Evolutionary conservation across 2,888 invertebrate species (phyloP), one percentile per base, ranked within the genome.

Genomic region (Yponomeuta evonymella): DNA sequence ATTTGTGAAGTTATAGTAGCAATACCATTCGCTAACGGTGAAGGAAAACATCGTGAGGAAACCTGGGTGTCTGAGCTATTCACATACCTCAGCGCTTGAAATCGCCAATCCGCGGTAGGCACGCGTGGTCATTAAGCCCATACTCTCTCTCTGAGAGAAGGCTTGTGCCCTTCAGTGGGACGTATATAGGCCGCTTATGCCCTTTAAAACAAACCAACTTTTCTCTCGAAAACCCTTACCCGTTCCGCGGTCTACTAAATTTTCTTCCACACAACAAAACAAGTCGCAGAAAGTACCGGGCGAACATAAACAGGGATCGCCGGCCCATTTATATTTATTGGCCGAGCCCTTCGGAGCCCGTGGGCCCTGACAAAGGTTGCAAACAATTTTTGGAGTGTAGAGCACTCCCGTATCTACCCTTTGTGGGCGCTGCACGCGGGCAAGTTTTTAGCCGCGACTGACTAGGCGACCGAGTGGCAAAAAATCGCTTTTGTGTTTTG

Each of bases 281-380:
- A 68, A 68, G 68, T 68, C 68, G 30, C 68, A 30, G 11, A 23
- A 58, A 48, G 48, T 51, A 68, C 51, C 12, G 51, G 43, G 15
- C 51, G 51, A 58, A 58, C 51, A 5, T 58, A 58, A 58, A 58
- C 51, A 15, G 51, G 51, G 51, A 58, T 68, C 68, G 51, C 68
- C 30, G 10, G 51, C 51, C 48, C 68, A 68, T 68, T 68, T 68
- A 68, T 68, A 68, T 68, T 68, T 68, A 68, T 68, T 68, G 68
- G 51, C 48, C 30, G 58, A 51, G 23, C 48, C 51, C 48, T 48
- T 48, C 23, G 29, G 23, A 68, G 48, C 48, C 23, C 29, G 3
- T 48, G 23, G 23, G 36, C 67, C 30, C 68, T 48, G 68, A 68
- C 68, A 68, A 68, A 68, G 68, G 68, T 68, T 68, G 68, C 68